Base-by-base conservation (phyloP, 1,140 invertebrate species). In the Achroia grisella region DNA sequence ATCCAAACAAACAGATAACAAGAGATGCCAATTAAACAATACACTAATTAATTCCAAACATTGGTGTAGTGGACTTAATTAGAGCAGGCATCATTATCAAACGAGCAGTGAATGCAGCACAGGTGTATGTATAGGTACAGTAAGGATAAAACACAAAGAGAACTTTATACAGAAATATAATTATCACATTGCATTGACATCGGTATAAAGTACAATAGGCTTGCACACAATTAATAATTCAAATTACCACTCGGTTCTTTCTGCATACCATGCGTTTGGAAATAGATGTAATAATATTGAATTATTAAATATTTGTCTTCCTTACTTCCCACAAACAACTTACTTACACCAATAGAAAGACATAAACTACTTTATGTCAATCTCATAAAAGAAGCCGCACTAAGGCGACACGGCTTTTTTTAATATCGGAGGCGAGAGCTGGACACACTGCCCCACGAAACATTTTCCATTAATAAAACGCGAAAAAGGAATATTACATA, bases 391-490 rank as follows among this genome's bases (percentile, higher is more conserved):
- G 68, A 70, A 69, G 62, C 73, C 67, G 52, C 59, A 68, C 52
- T 70, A 70, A 75, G 64, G 70, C 69, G 65, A 58, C 66, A 52
- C 44, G 52, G 55, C 61, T 57, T 67, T 74, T 76, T 84, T 82
- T 81, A 82, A 81, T 81, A 81, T 81, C 69, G 44, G 51, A 63
- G 58, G 64, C 65, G 69, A 67, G 64, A 73, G 65, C 65, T 55
- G 59, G 62, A 71, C 69, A 64, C 72, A 76, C 64, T 77, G 71
- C 76, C 75, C 78, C 74, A 78, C 72, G 75, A 75, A 82, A 81
- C 76, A 83, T 85, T 85, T 85, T 83, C 79, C 77, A 85, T 86
- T 82, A 83, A 86, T 86, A 83, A 86, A 86, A 86, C 77, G 77
- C 79, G 77, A 83, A 77, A 85, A 85, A 80, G 79, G 79, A 86